Evolutionary conservation across 1,140 invertebrate genomes (phyloP).

Genomic region (Helicoverpa zea): DNA sequence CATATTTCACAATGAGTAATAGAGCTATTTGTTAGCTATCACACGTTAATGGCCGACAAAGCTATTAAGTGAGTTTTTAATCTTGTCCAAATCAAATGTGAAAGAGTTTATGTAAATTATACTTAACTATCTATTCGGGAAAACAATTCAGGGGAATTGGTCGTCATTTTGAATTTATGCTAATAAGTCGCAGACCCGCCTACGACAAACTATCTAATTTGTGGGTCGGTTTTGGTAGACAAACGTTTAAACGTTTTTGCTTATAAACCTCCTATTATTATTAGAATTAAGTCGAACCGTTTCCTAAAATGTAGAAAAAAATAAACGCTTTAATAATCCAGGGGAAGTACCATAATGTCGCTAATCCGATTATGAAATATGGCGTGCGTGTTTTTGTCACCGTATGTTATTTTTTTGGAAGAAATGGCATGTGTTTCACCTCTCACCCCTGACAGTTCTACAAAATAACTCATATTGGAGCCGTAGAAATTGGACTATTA

Average conservation of each 20-base stretch:
- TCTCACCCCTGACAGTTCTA: neutral
- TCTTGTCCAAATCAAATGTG: constrained; percentile 38
- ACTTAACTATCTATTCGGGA: constrained; percentile 48
- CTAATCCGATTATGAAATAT: constrained; percentile 39
- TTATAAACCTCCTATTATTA: neutral
- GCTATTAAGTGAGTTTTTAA: constrained; percentile 46
- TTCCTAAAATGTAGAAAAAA: constrained; percentile 16
- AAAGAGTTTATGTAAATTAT: constrained; percentile 49
- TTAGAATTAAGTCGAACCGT: neutral
- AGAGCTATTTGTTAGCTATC: constrained; percentile 45
- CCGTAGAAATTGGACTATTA: neutral
- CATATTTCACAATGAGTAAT: constrained; percentile 50
- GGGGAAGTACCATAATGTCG: neutral
- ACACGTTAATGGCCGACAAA: constrained; percentile 32
- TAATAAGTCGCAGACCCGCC: constrained; percentile 51
- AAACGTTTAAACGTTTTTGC: constrained; percentile 21
- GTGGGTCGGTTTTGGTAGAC: neutral
- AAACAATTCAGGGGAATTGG: constrained; percentile 51
- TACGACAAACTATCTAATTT: constrained; percentile 49
- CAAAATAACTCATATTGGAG: neutral
- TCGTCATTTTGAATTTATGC: constrained; percentile 57
- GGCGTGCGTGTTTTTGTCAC: constrained; percentile 8
- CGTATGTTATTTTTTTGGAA: constrained; percentile 15
- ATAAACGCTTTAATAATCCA: neutral
- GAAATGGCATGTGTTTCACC: constrained; percentile 1